Conservation (phyloP, 2,113 vertebrate species). For the Chloropsis cyanopogon region DNA sequence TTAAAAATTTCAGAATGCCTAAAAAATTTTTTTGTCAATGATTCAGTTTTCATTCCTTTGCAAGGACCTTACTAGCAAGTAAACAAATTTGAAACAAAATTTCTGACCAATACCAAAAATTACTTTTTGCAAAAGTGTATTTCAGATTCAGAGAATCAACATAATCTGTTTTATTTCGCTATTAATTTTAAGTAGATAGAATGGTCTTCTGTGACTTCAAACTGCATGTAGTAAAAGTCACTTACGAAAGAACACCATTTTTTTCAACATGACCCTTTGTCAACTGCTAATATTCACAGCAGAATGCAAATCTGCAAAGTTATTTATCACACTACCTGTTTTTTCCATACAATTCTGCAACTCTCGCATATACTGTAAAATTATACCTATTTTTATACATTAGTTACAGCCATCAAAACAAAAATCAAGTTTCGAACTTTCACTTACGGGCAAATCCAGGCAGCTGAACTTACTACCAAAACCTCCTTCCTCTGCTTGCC, state of each 20-base stretch:
- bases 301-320: neutral
- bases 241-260: neutral
- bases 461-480: neutral
- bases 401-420: neutral
- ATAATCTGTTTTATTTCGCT: neutral
- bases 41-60: neutral
- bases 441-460: neutral
- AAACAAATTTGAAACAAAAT: neutral
- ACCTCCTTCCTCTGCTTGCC: neutral
- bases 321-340: neutral
- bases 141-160: neutral
- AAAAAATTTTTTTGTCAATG: accelerated
- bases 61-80: neutral
- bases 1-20: neutral
- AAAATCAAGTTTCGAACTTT: neutral
- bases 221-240: neutral
- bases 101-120: neutral
- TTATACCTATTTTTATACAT: neutral
- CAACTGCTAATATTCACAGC: neutral
- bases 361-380: neutral
- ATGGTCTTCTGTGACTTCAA: neutral
- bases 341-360: neutral
- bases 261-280: neutral
- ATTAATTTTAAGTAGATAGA: neutral
- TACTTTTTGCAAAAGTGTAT: neutral